Evolutionary conservation across 2,888 invertebrate species (phyloP), one percentile per base, ranked within the genome.

Genomic region (Gryllus longicercus): DNA sequence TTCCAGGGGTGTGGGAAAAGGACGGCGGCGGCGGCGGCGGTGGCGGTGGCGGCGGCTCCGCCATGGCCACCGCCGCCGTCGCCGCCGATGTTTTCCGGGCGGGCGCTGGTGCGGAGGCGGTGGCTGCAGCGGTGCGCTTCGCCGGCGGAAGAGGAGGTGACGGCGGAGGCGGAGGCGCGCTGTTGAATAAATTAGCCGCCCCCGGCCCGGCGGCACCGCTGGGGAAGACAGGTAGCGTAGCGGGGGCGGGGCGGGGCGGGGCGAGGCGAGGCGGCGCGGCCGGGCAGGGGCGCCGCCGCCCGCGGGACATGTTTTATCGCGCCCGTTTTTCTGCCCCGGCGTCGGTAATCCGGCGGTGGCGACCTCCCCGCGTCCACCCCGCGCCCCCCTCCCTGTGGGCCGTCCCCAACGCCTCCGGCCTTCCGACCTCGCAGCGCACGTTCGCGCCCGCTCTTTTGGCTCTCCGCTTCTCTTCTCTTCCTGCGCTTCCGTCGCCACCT

Each of bases 81-180:
- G n/a, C 75, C 1, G 50, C 16, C 38, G 50, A 23, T 76, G 25
- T 25, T 79, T 79, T 23, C 75, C 16, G 38, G 51, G 21, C 78
- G 38, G 38, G 12, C 76, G 76, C 11, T 51, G 76, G 2, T 5
- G n/a, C n/a, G 23, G 23, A 51, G 76, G 23, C 16, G 51, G 50
- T 50, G 78, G 78, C 78, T 11, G 76, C 78, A 18, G 11, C 18
- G 78, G 11, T 50, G 74, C 25, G 78, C 78, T 18, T 38, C 25
- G 11, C 11, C 75, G 63, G 80, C 75, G 11, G 75, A 49, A 18
- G 79, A n/a, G 79, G 76, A n/a, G 79, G 76, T 3, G 76, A 63
- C 10, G 16, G 18, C 18, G 23, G 23, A 51, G 76, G 23, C 14
- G 51, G 18, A 78, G 78, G 78, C 78, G 75, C 8, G 50, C n/a